Evolutionary conservation across 2,888 invertebrate species (phyloP), one percentile per base, ranked within the genome.

Genomic region (Phyllotreta cruciferae): DNA sequence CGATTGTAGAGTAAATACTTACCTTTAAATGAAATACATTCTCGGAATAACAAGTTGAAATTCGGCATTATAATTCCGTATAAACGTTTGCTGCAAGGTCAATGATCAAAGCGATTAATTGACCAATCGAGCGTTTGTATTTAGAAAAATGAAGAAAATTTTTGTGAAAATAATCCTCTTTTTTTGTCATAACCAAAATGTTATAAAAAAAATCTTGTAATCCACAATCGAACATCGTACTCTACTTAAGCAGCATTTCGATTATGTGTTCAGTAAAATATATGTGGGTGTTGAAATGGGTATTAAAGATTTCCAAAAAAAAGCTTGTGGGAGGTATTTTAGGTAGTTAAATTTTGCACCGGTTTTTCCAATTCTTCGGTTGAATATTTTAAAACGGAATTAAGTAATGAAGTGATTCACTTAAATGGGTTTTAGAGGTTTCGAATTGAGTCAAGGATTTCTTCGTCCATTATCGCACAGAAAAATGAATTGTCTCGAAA

Each of bases 51-150:
- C 41, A 62, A 64, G 42, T 57, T 13, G 14, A 64, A 41, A 58
- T 60, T 52, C 10, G 34, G 50, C 62, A 62, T 68, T 70, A 54
- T 54, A 54, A 70, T 68, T 66, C 68, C 56, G 11, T 55, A 35
- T 8, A 9, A 60, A 67, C 57, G 58, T 36, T 63, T 60, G 60
- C 45, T 34, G 63, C 67, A 67, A 68, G 68, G 68, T 66, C 67
- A 68, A 68, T 67, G 64, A 62, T 66, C 66, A 63, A 64, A 52
- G 14, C 34, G 38, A 49, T 4, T 47, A 44, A 11, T 13, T 13
- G 2, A 44, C 13, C 11, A 44, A 56, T 56, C 13, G 45, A 11
- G 44, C 42, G 14, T 14, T 9, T 14, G 2, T 14, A 13, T 44
- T 13, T 44, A 44, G 14, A 10, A 44, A 44, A 44, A 44, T 44